Conservation (phyloP, 2,113 vertebrate species). For the Nyctibius bracteatus region DNA sequence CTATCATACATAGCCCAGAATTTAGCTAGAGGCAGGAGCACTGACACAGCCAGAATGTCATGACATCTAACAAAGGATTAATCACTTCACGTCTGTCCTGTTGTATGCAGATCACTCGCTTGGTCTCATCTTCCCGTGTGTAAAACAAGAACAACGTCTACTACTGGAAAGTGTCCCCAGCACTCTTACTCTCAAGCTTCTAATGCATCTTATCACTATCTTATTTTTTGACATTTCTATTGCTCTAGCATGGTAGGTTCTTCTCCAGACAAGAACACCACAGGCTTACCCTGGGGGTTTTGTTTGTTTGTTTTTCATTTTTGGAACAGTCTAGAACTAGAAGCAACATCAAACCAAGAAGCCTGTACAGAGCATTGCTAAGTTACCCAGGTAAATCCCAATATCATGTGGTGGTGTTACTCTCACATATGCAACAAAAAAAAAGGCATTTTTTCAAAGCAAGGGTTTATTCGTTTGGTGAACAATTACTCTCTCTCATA, state of each 20-base stretch:
- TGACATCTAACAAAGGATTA: not conserved
- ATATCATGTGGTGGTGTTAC: not conserved
- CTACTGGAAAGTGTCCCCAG: fast-evolving
- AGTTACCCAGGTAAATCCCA: not conserved
- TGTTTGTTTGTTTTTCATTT: not conserved
- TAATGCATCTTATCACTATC: not conserved
- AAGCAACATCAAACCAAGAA: not conserved
- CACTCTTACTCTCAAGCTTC: not conserved
- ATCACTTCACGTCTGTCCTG: fast-evolving
- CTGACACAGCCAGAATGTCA: not conserved
- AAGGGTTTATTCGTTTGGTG: not conserved
- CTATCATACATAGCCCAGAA: not conserved
- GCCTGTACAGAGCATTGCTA: not conserved
- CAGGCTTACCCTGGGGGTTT: not conserved
- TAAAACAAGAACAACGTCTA: not conserved
- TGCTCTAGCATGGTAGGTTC: not conserved
- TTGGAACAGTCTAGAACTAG: not conserved
- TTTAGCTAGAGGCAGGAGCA: not conserved
- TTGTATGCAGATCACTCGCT: not conserved
- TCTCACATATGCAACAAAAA: not conserved
- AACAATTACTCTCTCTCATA: not conserved
- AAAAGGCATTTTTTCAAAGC: not conserved
- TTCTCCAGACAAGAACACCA: not conserved
- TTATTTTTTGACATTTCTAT: not conserved
- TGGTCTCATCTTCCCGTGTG: fast-evolving